These are phyloP conservation scores for Melanogrammus aeglefinus DNA, from an alignment of 2,797 vertebrate species.

Conservation along the genomic window DNA sequence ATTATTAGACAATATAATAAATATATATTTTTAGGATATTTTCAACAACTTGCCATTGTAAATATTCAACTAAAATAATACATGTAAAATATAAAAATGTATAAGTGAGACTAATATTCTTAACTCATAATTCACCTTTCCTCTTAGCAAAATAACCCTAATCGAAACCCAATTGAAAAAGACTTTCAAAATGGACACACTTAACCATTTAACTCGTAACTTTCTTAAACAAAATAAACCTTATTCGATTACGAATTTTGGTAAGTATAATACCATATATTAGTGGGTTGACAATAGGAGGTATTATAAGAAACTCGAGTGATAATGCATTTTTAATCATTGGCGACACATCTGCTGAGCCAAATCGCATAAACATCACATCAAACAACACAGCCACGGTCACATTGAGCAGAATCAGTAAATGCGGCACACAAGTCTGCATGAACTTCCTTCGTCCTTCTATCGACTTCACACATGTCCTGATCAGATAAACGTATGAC, in stretches of 20 bases:
- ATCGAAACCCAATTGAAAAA: no score
- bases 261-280: constrained; percentile 1
- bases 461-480: neutral
- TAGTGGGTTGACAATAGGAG: neutral
- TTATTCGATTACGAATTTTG: neutral
- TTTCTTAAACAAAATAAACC: neutral
- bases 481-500: neutral
- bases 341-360: neutral
- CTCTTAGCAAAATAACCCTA: neutral
- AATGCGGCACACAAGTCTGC: constrained; percentile 14
- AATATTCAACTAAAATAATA: neutral
- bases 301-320: constrained; percentile 1
- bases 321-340: neutral
- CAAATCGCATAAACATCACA: neutral
- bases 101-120: neutral
- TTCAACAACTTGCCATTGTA: no score
- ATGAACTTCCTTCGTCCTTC: neutral
- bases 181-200: no score
- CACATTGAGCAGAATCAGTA: constrained; percentile 1
- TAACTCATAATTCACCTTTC: neutral
- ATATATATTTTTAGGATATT: neutral
- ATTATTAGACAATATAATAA: no score
- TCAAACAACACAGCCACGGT: constrained; percentile 3
- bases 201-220: no score
- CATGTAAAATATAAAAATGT: neutral